Evolutionary conservation across 2,113 vertebrate species (phyloP).

Genomic region (Xiphophorus maculatus): DNA sequence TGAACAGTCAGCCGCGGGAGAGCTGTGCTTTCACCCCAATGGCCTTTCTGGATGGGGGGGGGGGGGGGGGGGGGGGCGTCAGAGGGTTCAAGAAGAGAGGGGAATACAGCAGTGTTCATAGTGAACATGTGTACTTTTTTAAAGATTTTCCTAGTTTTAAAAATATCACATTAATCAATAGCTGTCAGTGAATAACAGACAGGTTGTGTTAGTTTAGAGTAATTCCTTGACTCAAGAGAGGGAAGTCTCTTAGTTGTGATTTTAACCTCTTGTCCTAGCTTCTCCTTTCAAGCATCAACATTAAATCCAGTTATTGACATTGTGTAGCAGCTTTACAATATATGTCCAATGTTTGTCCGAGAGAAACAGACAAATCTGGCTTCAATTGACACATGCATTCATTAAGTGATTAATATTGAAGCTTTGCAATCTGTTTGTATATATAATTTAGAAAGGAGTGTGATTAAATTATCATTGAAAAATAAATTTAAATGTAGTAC

Average conservation of each 20-base stretch:
- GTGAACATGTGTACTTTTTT: background rate
- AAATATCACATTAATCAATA: background rate
- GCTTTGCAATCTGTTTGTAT: background rate
- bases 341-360: slow-evolving; percentile 15
- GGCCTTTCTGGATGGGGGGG: slow-evolving; percentile 7
- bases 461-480: slow-evolving; percentile 29
- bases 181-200: background rate
- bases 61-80: too few relatives aligned
- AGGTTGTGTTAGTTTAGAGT: background rate
- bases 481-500: slow-evolving; percentile 25
- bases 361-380: background rate
- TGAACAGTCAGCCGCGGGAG: slow-evolving; percentile 49
- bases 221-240: too few relatives aligned
- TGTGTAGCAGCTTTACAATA: slow-evolving; percentile 15
- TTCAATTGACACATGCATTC: background rate
- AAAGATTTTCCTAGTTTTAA: background rate
- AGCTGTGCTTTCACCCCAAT: slow-evolving; percentile 38
- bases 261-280: background rate
- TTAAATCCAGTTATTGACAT: slow-evolving; percentile 17
- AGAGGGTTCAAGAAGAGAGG: background rate
- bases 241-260: background rate
- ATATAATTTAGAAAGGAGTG: slow-evolving; percentile 20
- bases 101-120: slow-evolving; percentile 8
- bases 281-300: slow-evolving; percentile 7
- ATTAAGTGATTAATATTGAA: background rate